A percentile compares a stretch with the other conserved stretches of the same genome.
Evolutionary conservation across 2,888 invertebrate species (phyloP).

Genomic region (Muscina levida): DNA sequence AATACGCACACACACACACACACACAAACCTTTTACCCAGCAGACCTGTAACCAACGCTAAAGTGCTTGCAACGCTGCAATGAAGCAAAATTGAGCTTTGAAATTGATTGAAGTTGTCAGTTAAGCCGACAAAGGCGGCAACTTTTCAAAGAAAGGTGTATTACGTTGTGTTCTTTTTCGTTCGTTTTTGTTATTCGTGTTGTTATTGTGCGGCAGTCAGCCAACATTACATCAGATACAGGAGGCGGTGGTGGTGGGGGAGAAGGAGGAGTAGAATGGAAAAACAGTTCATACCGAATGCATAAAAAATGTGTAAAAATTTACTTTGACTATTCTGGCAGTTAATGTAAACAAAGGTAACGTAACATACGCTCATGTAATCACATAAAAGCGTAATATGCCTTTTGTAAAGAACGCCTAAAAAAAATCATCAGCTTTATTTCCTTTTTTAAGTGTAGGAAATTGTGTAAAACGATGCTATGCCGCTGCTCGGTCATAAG

Average conservation of each 20-base stretch:
- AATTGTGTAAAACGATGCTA: too few relatives aligned
- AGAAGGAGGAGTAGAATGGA: constrained; percentile 29
- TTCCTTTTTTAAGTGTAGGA: too few relatives aligned
- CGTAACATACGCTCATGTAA: not conserved
- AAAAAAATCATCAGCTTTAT: too few relatives aligned
- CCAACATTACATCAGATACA: not conserved
- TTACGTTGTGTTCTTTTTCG: too few relatives aligned
- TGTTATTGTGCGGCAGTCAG: not conserved
- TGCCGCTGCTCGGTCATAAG: too few relatives aligned
- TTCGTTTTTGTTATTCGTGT: too few relatives aligned
- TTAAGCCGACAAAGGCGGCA: constrained; percentile 67
- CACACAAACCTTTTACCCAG: not conserved
- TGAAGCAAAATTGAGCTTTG: constrained; percentile 53
- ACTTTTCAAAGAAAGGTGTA: constrained; percentile 61
- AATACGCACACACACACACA: constrained; percentile 16
- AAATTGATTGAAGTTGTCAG: constrained; percentile 70
- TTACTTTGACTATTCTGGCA: constrained; percentile 62
- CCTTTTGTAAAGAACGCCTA: too few relatives aligned
- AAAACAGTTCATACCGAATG: constrained; percentile 3
- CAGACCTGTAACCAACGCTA: constrained; percentile 23
- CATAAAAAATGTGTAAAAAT: constrained; percentile 38
- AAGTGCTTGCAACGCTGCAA: not conserved
- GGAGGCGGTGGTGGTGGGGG: too few relatives aligned
- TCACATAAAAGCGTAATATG: too few relatives aligned
- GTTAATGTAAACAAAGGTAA: constrained; percentile 45